Conservation (phyloP, 2,888 invertebrate species). For the Myopa tessellatipennis region DNA sequence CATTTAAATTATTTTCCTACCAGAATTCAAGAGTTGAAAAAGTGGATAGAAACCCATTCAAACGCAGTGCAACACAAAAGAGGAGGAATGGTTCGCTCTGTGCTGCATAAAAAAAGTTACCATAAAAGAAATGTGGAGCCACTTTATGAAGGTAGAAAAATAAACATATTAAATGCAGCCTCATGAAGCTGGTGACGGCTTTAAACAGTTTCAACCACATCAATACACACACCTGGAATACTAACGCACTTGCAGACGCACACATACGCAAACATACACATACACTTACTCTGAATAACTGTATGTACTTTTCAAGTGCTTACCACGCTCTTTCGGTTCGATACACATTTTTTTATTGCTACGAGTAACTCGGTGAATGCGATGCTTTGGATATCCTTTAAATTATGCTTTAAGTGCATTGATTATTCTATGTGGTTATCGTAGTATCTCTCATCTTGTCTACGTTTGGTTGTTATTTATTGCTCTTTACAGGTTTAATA, state of each 20-base stretch:
- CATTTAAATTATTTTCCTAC: slow-evolving; percentile 17
- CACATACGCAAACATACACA: background rate
- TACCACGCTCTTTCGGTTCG: background rate
- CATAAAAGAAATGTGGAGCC: background rate
- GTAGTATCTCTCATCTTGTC: too few species aligned
- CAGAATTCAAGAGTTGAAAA: background rate
- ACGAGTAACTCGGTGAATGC: background rate
- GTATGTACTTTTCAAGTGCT: background rate
- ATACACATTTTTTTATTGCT: background rate
- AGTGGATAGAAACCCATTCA: background rate
- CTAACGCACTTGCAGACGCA: background rate
- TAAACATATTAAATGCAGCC: too few species aligned
- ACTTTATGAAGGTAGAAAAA: background rate
- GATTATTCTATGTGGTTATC: background rate
- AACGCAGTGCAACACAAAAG: background rate
- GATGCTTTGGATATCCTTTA: background rate
- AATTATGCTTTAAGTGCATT: background rate
- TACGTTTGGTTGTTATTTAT: too few species aligned
- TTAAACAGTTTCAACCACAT: too few species aligned
- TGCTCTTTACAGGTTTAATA: too few species aligned
- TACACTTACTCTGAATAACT: background rate
- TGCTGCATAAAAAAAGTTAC: too few species aligned
- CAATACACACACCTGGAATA: background rate
- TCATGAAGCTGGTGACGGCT: too few species aligned
- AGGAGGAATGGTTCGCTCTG: background rate